Evolutionary conservation across 2,113 vertebrate species (phyloP).

Genomic region (Pseudopipra pipra): DNA sequence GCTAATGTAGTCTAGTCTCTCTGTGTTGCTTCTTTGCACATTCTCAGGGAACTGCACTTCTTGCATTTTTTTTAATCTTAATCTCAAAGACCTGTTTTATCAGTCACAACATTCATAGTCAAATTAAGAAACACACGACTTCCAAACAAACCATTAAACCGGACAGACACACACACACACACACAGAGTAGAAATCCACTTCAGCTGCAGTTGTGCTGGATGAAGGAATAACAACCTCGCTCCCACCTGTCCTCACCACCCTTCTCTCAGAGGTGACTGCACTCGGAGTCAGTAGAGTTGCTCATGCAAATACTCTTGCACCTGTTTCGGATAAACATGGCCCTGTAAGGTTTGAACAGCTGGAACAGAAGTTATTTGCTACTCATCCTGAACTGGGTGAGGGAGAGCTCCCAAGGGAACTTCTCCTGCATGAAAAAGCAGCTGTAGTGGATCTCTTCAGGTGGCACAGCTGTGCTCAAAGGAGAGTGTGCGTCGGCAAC

Average conservation of each 20-base stretch:
- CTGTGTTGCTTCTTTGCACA: not conserved
- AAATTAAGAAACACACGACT: not conserved
- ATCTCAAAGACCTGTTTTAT: not conserved
- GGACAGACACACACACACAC: not conserved
- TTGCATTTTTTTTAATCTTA: not conserved
- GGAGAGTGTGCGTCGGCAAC: not conserved
- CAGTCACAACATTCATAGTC: not conserved
- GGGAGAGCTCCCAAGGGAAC: not conserved
- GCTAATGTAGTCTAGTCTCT: not conserved
- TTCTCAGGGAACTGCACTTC: not conserved
- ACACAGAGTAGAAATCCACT: not conserved
- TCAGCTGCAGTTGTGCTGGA: not conserved
- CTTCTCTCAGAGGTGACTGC: not conserved
- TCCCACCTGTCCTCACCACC: not conserved
- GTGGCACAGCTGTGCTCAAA: conserved; percentile 6
- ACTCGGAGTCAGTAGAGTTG: not conserved
- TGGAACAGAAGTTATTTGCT: not conserved
- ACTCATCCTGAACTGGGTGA: not conserved
- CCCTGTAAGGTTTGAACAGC: not conserved
- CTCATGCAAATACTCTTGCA: not conserved
- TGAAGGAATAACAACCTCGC: not conserved
- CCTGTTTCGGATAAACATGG: not conserved
- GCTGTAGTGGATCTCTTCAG: not conserved
- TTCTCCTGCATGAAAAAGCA: not conserved
- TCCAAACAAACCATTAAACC: not conserved